Evolutionary conservation across 2,888 invertebrate species (phyloP), one percentile per base, ranked within the genome.

Genomic region (Cephus runcator): DNA sequence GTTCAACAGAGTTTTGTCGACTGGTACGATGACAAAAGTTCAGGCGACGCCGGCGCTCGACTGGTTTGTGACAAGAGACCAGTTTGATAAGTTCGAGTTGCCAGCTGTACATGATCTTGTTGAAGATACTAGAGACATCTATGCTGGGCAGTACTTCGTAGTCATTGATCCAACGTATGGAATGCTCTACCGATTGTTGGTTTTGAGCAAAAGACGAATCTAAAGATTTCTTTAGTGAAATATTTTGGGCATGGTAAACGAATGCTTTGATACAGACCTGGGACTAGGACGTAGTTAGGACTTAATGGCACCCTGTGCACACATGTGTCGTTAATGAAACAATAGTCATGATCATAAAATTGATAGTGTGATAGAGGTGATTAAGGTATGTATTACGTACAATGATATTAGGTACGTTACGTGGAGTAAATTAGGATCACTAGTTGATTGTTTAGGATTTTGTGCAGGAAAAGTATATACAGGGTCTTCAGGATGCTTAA

Each of bases 11-110:
- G 31, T 78, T 79, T 75, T 34, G 34, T 34, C 31, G 75, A 31
- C 73, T 81, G 81, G 84, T 85, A 80, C 82, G 56, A 74, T 76
- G 75, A 34, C 69, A 73, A 35, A 77, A 78, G 73, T 76, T 79
- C 78, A 85, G 85, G 80, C 75, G 85, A 81, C 84, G 83, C 81
- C 81, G 79, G 81, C 75, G 35, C 40, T 78, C 84, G 77, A 73
- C 73, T 81, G 80, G 76, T 81, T 83, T 79, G 82, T 81, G 81
- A 33, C 81, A 81, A 84, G 81, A 75, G 81, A 76, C 80, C 81
- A 80, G 80, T 79, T 79, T 33, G 74, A 74, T 74, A 74, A 74
- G 11, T 74, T 34, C 12, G 12, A 12, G 15, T 34, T 74, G 34
- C 74, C 23, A 12, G 71, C 34, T 30, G 23, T 34, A 12, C 11